These are phyloP conservation scores for Montipora capricornis DNA, from an alignment of 64 coral and sea anemone genomes.

Conservation along the genomic window DNA sequence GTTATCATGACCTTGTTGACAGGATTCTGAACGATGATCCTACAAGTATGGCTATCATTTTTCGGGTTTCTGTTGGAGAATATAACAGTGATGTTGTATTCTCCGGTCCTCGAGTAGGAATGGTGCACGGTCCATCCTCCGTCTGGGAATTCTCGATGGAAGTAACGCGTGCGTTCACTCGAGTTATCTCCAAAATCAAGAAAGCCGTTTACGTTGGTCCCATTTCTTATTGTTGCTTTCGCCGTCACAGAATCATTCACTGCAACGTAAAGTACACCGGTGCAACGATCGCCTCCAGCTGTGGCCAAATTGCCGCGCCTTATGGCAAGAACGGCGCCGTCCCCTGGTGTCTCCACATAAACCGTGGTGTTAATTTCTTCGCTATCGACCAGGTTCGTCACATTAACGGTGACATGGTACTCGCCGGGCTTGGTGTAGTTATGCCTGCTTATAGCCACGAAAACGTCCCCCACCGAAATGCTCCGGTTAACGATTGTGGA, in stretches of 20 bases:
- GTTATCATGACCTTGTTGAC: background rate
- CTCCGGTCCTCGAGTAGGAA: no score
- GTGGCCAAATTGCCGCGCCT: background rate
- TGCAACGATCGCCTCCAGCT: background rate
- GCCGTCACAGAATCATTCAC: conserved; percentile 36
- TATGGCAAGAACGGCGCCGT: no score
- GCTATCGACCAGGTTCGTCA: conserved; percentile 31
- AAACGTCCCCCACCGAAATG: conserved; percentile 18
- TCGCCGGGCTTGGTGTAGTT: conserved; percentile 54
- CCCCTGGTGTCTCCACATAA: background rate
- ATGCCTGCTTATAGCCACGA: conserved; percentile 38
- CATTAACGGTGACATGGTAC: conserved; percentile 10
- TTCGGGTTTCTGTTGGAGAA: no score
- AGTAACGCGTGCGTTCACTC: background rate
- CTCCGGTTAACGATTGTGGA: conserved; percentile 1
- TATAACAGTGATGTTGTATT: no score
- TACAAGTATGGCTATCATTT: no score
- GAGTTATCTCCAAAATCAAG: conserved; percentile 45
- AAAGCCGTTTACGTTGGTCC: conserved; percentile 27
- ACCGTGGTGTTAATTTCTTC: conserved; percentile 2
- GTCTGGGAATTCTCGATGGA: conserved; percentile 6
- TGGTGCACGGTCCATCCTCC: no score
- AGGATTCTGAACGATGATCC: conserved; percentile 25
- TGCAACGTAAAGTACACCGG: conserved; percentile 7
- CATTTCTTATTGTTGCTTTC: background rate